Base-by-base conservation (phyloP, 2,113 vertebrate species). In the Urocolius indicus region DNA sequence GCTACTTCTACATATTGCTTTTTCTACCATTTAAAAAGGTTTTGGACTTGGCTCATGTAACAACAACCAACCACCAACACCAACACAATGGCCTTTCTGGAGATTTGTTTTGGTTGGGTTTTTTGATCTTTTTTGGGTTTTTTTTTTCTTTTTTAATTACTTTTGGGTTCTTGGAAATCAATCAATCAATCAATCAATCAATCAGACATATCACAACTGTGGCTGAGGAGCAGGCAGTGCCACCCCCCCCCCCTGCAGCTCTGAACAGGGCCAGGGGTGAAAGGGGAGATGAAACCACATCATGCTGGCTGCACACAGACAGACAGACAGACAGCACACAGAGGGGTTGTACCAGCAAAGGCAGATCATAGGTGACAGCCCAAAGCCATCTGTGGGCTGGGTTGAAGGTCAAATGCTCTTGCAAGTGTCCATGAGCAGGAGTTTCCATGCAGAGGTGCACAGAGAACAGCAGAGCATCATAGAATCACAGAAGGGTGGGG, bases 21-120 rank as follows among this genome's bases (percentile, higher is more conserved):
- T 94, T 96, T 95, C 93, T 93, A 96, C 94, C 96, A 75, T 96
- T 91, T 94, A 92, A 49, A 94, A 93, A 86, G 89, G 38, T 41
- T 91, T 89, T 55, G n/a, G n/a, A 87, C 95, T 95, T 95, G 85
- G 74, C 92, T 96, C 96, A 73, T 55, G 32, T 92, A 90, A 84
- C 54, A 94, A 93, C 27, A 90, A 21, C 22, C 38, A 41, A 41
- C 38, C 9, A 41, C 38, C 9, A 12, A 69, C n/a, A n/a, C n/a
- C n/a, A n/a, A n/a, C n/a, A n/a, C n/a, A 94, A 62, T 2, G 43
- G 54, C 87, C 94, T 81, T 68, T 90, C 91, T 80, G 88, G 84
- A 87, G 49, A 57, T 18, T 87, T 26, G 38, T 61, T 27, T 49
- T 52, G 49, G 49, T 34, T 10, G 9, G 46, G 43, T 91, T 8